Conservation (phyloP, 1,140 invertebrate species). For the Drosophila jambulina region DNA sequence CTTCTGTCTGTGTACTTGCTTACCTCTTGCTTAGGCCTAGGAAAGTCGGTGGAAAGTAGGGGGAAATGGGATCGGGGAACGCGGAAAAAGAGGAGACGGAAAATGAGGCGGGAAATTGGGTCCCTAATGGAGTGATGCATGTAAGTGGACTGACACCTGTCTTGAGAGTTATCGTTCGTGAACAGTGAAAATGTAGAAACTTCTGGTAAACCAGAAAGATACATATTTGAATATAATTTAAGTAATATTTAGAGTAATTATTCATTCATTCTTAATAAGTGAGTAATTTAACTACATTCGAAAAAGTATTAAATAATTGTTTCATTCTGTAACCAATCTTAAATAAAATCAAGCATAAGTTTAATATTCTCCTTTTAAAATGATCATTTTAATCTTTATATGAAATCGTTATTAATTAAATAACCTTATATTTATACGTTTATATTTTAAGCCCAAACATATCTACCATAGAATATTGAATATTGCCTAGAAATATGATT, state of each 20-base stretch:
- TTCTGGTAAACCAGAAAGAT: not conserved
- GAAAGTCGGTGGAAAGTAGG: not conserved
- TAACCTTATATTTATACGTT: not conserved
- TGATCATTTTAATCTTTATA: not conserved
- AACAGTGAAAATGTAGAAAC: not conserved
- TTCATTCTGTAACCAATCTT: too few species aligned
- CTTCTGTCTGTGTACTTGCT: not conserved
- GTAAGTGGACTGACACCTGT: not conserved
- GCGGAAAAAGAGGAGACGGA: not conserved
- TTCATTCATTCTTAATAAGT: not conserved
- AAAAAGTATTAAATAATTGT: too few species aligned
- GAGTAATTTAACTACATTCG: too few species aligned
- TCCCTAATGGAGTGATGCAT: not conserved
- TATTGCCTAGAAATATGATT: not conserved
- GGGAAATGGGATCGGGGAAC: not conserved
- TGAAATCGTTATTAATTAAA: not conserved
- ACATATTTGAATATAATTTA: not conserved
- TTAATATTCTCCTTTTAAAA: too few species aligned
- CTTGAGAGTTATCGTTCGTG: not conserved
- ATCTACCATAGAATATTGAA: not conserved
- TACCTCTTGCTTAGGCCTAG: not conserved
- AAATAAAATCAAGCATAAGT: too few species aligned
- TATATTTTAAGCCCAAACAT: too few species aligned
- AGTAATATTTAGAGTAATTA: not conserved
- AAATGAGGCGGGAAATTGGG: not conserved